Conservation (phyloP, 2,113 vertebrate genomes). For the Salvelinus alpinus region DNA sequence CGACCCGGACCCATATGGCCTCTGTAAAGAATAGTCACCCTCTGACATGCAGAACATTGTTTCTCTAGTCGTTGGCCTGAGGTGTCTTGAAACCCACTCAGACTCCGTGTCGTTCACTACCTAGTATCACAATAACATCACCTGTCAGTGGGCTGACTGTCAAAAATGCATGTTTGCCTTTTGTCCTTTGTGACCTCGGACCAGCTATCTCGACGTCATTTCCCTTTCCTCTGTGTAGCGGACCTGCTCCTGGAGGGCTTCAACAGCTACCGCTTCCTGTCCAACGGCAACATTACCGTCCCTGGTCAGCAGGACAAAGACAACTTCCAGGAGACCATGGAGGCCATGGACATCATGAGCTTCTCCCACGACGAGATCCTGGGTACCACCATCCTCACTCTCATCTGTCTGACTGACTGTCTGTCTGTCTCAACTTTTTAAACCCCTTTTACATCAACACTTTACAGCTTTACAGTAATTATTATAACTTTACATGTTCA, state of each 20-base stretch:
- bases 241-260: constrained; percentile 87
- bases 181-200: not conserved
- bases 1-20: too few species aligned
- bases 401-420: not conserved
- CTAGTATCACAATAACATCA: too few species aligned
- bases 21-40: too few species aligned
- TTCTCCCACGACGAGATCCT: constrained; percentile 92
- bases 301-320: constrained; percentile 99
- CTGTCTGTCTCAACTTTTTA: not conserved
- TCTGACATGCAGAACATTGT: too few species aligned
- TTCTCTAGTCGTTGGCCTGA: too few species aligned
- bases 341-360: constrained; percentile 98
- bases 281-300: constrained; percentile 95
- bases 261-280: constrained; percentile 93
- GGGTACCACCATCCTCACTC: not conserved
- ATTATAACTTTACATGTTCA: too few species aligned
- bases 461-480: too few species aligned
- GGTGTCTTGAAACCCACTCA: too few species aligned
- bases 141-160: too few species aligned
- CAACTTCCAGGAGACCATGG: constrained; percentile 98
- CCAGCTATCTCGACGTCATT: constrained; percentile 8
- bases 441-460: too few species aligned
- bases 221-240: constrained; percentile 63
- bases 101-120: too few species aligned
- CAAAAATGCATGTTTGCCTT: too few species aligned